A percentile compares a stretch with the other conserved stretches of the same genome.
phyloP scores from a whole-genome alignment of 2,888 invertebrate genomes.

The Metallyticus violacea region DNA sequence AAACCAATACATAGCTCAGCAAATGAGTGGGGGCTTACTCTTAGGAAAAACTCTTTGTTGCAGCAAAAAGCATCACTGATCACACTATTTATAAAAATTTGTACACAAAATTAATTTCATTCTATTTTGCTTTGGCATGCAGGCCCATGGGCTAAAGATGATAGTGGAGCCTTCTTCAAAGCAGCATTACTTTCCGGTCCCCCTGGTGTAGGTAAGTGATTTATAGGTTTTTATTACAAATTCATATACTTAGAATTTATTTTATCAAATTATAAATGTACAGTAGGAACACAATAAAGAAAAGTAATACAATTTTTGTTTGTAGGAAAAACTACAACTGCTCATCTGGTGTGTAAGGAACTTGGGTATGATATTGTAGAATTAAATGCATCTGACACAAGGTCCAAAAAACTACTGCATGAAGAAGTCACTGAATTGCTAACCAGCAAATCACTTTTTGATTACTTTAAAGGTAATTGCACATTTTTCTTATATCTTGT shows the following conservation, averaged over 20 bases:
- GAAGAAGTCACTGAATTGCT: constrained; percentile 80
- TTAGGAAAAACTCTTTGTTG: too few relatives aligned
- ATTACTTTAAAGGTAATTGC: constrained; percentile 61
- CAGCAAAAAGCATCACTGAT: too few relatives aligned
- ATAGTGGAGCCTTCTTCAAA: constrained; percentile 85
- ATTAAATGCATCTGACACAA: constrained; percentile 96
- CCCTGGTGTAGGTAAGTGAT: constrained; percentile 81
- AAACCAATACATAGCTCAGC: too few relatives aligned
- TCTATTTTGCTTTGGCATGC: constrained; percentile 5
- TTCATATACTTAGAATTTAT: not conserved
- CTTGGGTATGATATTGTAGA: constrained; percentile 88
- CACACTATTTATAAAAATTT: not conserved
- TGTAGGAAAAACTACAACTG: constrained; percentile 84
- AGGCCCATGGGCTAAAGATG: constrained; percentile 72
- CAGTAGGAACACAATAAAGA: not conserved
- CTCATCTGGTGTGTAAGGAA: constrained; percentile 83
- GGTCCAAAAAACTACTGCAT: constrained; percentile 83
- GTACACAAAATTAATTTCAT: not conserved
- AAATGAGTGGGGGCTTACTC: too few relatives aligned
- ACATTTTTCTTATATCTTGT: too few relatives aligned
- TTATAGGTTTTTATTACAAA: not conserved
- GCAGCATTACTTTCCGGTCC: constrained; percentile 94
- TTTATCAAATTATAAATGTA: not conserved
- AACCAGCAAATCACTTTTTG: constrained; percentile 70
- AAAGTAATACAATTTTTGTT: constrained; percentile 25